Evolutionary conservation across 2,888 invertebrate genomes (phyloP).

Genomic region (Cecidostiba fungosa): DNA sequence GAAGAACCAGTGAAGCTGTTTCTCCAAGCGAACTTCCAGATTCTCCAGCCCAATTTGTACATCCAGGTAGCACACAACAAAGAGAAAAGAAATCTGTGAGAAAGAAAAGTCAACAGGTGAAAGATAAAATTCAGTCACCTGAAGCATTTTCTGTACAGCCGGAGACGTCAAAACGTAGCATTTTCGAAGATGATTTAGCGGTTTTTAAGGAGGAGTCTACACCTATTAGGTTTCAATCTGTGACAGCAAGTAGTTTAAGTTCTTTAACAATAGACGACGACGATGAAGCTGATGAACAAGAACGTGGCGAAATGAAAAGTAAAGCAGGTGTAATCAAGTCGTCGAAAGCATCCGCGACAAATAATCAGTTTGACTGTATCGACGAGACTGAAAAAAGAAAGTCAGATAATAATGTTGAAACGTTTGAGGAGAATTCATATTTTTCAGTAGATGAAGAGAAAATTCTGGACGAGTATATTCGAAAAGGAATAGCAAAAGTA

Average conservation of each 20-base stretch:
- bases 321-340: slow-evolving; percentile 55
- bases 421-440: slow-evolving; percentile 56
- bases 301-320: slow-evolving; percentile 33
- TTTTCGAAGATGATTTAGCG: slow-evolving; percentile 89
- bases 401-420: slow-evolving; percentile 19
- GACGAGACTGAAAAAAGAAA: slow-evolving; percentile 36
- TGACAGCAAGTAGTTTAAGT: slow-evolving; percentile 92
- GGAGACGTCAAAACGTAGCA: slow-evolving; percentile 79
- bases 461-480: slow-evolving; percentile 61
- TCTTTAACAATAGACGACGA: slow-evolving; percentile 93
- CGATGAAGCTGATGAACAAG: slow-evolving; percentile 54
- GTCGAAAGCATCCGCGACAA: slow-evolving; percentile 29
- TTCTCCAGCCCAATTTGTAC: slow-evolving; percentile 93
- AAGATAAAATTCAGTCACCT: slow-evolving; percentile 45
- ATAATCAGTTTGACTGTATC: slow-evolving; percentile 16
- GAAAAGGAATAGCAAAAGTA: slow-evolving; percentile 63
- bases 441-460: slow-evolving; percentile 61
- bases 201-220: slow-evolving; percentile 94
- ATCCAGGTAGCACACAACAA: slow-evolving; percentile 83
- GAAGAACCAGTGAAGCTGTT: slow-evolving; percentile 90
- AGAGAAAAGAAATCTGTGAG: slow-evolving; percentile 44
- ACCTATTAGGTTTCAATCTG: slow-evolving; percentile 88
- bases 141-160: slow-evolving; percentile 42
- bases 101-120: slow-evolving; percentile 44
- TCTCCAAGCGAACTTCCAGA: slow-evolving; percentile 97